phyloP scores from a whole-genome alignment of 2,797 vertebrate genomes.

The Cygnus olor region DNA sequence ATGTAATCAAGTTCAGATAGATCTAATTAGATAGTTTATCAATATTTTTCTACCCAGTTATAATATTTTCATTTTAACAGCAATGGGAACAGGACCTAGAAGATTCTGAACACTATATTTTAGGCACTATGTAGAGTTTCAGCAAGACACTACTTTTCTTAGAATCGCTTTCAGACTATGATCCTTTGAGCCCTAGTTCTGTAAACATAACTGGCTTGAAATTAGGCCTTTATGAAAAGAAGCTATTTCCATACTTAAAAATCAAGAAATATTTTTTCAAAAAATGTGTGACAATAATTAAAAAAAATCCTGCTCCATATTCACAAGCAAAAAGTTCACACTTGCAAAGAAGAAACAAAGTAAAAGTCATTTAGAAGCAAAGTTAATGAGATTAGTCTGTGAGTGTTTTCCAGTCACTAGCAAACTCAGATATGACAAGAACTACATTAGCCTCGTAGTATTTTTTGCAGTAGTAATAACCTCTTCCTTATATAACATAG shows the following conservation, averaged over 20 bases:
- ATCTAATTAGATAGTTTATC: background rate
- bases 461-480: background rate
- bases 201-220: background rate
- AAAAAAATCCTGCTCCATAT: background rate
- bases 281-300: background rate
- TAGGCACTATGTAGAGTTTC: background rate
- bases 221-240: background rate
- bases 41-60: background rate
- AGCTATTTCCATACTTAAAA: background rate
- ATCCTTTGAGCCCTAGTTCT: background rate
- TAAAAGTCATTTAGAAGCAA: background rate
- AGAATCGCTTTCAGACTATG: background rate
- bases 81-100: background rate
- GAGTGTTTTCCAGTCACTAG: background rate
- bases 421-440: background rate
- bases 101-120: background rate
- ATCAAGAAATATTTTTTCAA: background rate
- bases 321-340: background rate
- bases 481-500: background rate
- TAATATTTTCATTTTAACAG: slow-evolving; percentile 7
- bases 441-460: background rate
- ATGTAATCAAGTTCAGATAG: background rate
- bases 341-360: background rate
- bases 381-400: background rate
- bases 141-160: background rate